Conservation (phyloP, 1,140 invertebrate species). For the Ctenoplectra terminalis region DNA sequence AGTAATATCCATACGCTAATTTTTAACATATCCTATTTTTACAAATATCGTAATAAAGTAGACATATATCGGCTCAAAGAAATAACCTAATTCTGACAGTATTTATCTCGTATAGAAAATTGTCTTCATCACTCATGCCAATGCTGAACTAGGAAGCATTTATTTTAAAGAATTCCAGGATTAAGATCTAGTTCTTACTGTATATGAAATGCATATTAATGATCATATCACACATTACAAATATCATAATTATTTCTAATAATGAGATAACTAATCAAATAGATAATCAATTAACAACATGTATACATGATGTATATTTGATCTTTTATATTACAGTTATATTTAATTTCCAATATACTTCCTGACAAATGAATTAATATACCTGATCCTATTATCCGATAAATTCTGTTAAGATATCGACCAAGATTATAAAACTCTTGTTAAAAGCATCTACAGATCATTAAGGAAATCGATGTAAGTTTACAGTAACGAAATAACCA, state of each 20-base stretch:
- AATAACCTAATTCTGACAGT: too few species aligned
- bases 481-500: too few species aligned
- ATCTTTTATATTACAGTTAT: background rate
- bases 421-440: background rate
- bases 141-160: background rate
- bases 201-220: background rate
- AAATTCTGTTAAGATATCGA: too few species aligned
- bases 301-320: conserved; percentile 1
- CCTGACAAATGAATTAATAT: background rate
- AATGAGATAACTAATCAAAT: conserved; percentile 4
- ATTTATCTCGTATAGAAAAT: too few species aligned
- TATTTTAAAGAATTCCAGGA: background rate
- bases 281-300: background rate
- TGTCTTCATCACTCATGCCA: too few species aligned
- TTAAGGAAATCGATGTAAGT: background rate
- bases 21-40: too few species aligned
- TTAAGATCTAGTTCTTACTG: background rate
- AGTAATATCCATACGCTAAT: too few species aligned
- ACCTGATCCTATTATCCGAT: background rate
- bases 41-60: too few species aligned
- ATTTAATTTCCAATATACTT: background rate
- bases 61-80: too few species aligned
- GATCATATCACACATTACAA: background rate
- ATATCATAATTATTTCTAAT: conserved; percentile 8
- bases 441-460: background rate